Evolutionary conservation across 2,888 invertebrate genomes (phyloP).

Genomic region (Monoplex corrugatus): DNA sequence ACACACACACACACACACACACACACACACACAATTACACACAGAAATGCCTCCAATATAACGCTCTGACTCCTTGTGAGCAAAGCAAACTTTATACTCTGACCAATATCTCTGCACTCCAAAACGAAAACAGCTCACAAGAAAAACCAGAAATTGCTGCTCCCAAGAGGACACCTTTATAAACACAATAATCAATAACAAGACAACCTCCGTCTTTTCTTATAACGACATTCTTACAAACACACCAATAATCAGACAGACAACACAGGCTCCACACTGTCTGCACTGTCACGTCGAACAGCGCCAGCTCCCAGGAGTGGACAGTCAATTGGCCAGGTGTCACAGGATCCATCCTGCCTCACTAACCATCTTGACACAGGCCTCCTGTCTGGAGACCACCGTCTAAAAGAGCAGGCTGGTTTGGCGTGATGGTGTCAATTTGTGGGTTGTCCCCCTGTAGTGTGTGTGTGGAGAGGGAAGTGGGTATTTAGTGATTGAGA

Average conservation of each 20-base stretch:
- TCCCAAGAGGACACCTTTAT: neutral
- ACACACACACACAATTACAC: too few relatives aligned
- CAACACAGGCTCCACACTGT: slow-evolving; percentile 36
- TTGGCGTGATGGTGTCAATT: slow-evolving; percentile 49
- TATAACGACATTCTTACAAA: slow-evolving; percentile 37
- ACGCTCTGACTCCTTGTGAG: too few relatives aligned
- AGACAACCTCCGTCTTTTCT: neutral
- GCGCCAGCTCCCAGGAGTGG: slow-evolving; percentile 22
- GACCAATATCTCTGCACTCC: too few relatives aligned
- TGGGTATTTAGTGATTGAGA: too few relatives aligned
- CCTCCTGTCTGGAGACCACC: slow-evolving; percentile 41
- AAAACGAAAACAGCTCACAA: too few relatives aligned
- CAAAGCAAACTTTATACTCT: too few relatives aligned
- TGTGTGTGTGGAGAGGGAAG: neutral
- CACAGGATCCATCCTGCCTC: slow-evolving; percentile 39
- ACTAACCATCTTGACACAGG: slow-evolving; percentile 35
- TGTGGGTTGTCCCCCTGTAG: slow-evolving; percentile 32
- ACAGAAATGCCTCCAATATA: too few relatives aligned
- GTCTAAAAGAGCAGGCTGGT: neutral
- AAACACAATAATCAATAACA: slow-evolving; percentile 19
- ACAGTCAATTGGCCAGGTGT: slow-evolving; percentile 47
- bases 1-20: too few relatives aligned
- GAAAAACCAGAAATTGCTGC: too few relatives aligned
- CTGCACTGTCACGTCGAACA: neutral
- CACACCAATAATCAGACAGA: slow-evolving; percentile 37